A percentile compares a stretch with the other conserved stretches of the same genome.
Conservation (phyloP, 2,888 invertebrate species). For the Anoplius nigerrimus region DNA sequence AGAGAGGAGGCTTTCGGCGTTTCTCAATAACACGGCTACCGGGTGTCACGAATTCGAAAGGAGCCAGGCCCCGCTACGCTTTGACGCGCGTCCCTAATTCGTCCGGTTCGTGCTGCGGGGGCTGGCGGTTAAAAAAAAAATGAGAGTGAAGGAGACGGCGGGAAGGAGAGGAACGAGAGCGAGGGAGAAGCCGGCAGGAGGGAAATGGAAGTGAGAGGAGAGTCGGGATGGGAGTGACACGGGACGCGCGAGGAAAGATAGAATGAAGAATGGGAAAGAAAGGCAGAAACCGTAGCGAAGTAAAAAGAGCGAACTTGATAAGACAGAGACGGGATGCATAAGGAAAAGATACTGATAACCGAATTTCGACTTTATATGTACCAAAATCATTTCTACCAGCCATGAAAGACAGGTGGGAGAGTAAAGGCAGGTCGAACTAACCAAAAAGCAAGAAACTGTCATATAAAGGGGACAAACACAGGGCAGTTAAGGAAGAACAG, state of each 20-base stretch:
- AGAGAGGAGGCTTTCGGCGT: slow-evolving; percentile 22
- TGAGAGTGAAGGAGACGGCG: not conserved
- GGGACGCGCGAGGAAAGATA: too few species aligned
- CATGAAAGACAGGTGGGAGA: not conserved
- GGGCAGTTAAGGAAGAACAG: not conserved
- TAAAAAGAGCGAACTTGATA: too few species aligned
- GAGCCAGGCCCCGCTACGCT: slow-evolving; percentile 49
- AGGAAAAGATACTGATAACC: too few species aligned
- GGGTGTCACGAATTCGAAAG: slow-evolving; percentile 57
- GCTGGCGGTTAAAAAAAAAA: not conserved
- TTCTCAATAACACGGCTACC: slow-evolving; percentile 44
- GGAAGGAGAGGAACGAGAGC: not conserved
- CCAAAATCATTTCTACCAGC: slow-evolving; percentile 15
- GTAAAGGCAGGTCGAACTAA: not conserved
- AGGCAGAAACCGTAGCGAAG: too few species aligned
- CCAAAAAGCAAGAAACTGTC: too few species aligned
- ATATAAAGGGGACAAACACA: too few species aligned
- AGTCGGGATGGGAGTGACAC: not conserved
- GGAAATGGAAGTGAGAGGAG: not conserved
- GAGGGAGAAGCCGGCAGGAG: not conserved
- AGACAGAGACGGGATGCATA: too few species aligned
- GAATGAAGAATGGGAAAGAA: too few species aligned
- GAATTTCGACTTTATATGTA: too few species aligned
- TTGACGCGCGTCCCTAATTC: slow-evolving; percentile 63
- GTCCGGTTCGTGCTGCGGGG: slow-evolving; percentile 32